Evolutionary conservation across 1,140 invertebrate species (phyloP).

Genomic region (Magallana gigas): DNA sequence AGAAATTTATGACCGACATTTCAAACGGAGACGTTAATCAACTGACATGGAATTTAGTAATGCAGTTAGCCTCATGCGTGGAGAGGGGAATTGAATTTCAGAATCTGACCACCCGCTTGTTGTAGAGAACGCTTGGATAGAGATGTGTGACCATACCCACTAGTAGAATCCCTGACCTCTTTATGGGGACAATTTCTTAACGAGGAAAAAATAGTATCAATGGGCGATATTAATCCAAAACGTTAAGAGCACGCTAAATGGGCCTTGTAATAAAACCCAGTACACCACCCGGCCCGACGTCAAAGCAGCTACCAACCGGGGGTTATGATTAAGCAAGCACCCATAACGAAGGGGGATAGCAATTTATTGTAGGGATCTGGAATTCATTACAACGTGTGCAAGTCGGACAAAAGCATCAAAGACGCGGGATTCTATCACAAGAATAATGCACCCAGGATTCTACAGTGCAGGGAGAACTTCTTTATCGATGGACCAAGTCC

Average conservation of each 20-base stretch:
- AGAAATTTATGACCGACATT: slow-evolving; percentile 13
- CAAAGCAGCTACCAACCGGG: background rate
- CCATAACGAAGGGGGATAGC: background rate
- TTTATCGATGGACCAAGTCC: background rate
- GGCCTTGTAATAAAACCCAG: slow-evolving; percentile 25
- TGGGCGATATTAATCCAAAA: slow-evolving; percentile 1
- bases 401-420: slow-evolving; percentile 17
- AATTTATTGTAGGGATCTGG: background rate
- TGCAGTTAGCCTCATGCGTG: background rate
- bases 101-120: slow-evolving; percentile 9
- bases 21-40: background rate
- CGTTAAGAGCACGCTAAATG: slow-evolving; percentile 15
- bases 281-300: background rate
- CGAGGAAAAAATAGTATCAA: slow-evolving; percentile 36
- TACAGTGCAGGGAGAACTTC: background rate
- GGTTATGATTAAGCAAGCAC: slow-evolving; percentile 30
- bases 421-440: background rate
- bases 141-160: slow-evolving; percentile 2
- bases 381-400: slow-evolving; percentile 32
- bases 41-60: background rate
- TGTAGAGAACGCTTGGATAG: background rate
- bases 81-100: background rate
- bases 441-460: background rate
- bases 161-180: slow-evolving; percentile 19
- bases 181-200: slow-evolving; percentile 37